Percentiles rank a stretch among this genome's conserved stretches.
Evolutionary conservation across 2,797 vertebrate genomes (phyloP).

Genomic region (Xerus rutilus): DNA sequence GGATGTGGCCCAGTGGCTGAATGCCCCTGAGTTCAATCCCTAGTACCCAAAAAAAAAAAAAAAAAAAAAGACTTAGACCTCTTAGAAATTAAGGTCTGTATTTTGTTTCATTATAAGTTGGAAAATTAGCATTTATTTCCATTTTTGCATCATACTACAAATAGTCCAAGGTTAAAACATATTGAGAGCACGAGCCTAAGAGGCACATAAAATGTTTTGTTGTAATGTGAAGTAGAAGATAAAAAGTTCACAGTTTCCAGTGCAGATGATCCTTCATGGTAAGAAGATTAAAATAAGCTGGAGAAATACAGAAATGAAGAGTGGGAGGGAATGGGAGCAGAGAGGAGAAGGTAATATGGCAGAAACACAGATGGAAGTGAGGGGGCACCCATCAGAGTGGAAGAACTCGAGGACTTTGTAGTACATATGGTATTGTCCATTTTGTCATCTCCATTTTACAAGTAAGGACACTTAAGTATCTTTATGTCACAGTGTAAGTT

Average conservation of each 20-base stretch:
- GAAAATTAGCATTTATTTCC: constrained; percentile 22
- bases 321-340: no score
- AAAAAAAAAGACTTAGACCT: neutral
- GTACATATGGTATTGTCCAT: neutral
- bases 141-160: neutral
- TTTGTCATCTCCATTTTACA: neutral
- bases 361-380: neutral
- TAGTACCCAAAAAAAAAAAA: no score
- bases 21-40: no score
- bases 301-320: neutral
- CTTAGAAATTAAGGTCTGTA: constrained; percentile 23
- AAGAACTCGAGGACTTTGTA: neutral
- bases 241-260: constrained; percentile 9
- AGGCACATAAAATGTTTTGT: neutral
- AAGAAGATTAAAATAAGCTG: constrained; percentile 28
- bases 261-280: neutral
- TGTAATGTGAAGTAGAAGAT: constrained; percentile 25
- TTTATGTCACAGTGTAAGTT: neutral
- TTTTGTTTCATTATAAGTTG: constrained; percentile 49
- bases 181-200: neutral
- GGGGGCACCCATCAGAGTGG: neutral
- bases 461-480: neutral
- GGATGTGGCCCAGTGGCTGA: no score
- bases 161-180: neutral
- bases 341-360: neutral